Evolutionary conservation across 2,888 invertebrate genomes (phyloP).

Genomic region (Liposcelis brunnea): DNA sequence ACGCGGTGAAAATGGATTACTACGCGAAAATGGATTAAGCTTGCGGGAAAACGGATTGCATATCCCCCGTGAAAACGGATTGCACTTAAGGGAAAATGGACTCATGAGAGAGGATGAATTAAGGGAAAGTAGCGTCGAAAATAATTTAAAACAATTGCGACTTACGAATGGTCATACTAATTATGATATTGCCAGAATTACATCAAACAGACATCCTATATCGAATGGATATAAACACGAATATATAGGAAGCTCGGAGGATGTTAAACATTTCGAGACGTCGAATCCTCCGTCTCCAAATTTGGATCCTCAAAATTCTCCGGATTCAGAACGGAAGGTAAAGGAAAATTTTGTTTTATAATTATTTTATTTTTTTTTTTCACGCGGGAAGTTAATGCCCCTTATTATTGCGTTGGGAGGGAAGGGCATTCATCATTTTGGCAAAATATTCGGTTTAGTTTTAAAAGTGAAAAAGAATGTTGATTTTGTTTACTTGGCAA

Average conservation of each 20-base stretch:
- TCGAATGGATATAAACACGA: slow-evolving; percentile 6
- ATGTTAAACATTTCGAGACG: not conserved
- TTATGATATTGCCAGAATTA: slow-evolving; percentile 7
- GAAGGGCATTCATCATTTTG: no score
- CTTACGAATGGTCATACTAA: slow-evolving; percentile 6
- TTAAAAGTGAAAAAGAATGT: no score
- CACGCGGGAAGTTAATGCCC: no score
- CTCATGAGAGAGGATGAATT: not conserved
- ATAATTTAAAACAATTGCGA: not conserved
- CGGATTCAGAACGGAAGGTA: slow-evolving; percentile 7
- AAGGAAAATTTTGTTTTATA: not conserved
- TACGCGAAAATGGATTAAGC: not conserved
- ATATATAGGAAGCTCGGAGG: slow-evolving; percentile 3
- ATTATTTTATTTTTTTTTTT: no score
- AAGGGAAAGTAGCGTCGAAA: not conserved
- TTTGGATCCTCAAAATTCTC: not conserved
- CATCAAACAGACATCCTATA: not conserved
- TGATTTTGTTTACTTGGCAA: no score
- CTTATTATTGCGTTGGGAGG: no score
- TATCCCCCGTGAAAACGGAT: not conserved
- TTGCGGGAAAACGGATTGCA: slow-evolving; percentile 6
- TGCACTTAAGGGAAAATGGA: not conserved
- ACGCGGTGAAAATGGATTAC: not conserved
- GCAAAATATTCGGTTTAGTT: no score
- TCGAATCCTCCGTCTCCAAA: slow-evolving; percentile 5